Base-by-base conservation (phyloP, 2,888 invertebrate genomes). In the Melieria crassipennis region DNA sequence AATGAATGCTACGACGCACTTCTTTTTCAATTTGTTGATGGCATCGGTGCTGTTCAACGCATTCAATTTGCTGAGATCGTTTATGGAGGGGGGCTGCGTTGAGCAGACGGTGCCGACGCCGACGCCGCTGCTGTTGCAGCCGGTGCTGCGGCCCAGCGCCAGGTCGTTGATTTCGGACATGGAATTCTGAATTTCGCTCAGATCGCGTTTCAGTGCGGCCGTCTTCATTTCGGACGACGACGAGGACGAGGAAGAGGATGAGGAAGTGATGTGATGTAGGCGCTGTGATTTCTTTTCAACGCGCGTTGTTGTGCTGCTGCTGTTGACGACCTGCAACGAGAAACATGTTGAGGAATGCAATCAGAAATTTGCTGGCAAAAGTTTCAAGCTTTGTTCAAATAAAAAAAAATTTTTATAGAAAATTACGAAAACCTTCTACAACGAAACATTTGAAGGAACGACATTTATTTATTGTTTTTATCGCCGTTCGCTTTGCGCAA, bases 81-180 rank as follows among this genome's bases (percentile, higher is more conserved):
- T 83, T 72, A 85, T 80, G 73, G 84, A 81, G 76, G 84, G 81
- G 70, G 83, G 81, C 71, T 79, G 77, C 69, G 78, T 76, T 63
- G 55, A 42, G 62, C 68, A 73, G 73, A 77, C 72, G 9, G 74
- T 75, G 1, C 77, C 77, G 43, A 74, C 75, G 61, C 74, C 60
- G 66, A 69, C 60, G 72, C 65, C 68, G 65, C 69, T 50, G 4
- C 16, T 58, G 48, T 56, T 77, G 76, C 66, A 75, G 76, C 48
- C 47, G 68, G 70, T 74, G 69, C 77, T 72, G n/a, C 84, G 81
- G 67, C 84, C 83, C 78, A 83, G 78, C 66, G 85, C 84, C 78
- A 93, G 88, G 81, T 92, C 94, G 88, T 94, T 94, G 91, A 95
- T 94, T 88, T 95, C 94, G 75, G 93, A 92, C 87, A 95, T 93